These are phyloP conservation scores for Piezodorus guildinii DNA, from an alignment of 1,140 invertebrate genomes.

Conservation along the genomic window DNA sequence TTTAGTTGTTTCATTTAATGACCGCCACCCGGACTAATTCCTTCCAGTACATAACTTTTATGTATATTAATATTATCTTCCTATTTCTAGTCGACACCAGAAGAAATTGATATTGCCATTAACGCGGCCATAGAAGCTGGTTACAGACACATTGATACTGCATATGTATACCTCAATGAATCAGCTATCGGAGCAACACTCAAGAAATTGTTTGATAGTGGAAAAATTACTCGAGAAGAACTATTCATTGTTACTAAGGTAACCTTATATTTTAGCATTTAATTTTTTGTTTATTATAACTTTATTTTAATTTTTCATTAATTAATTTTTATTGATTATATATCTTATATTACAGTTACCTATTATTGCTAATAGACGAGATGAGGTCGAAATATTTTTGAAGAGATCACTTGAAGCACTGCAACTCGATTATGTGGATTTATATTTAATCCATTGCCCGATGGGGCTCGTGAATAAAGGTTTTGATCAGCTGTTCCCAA, in stretches of 20 bases:
- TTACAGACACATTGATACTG: conserved; percentile 74
- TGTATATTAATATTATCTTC: too few relatives aligned
- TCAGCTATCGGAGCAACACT: conserved; percentile 61
- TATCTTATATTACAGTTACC: conserved; percentile 23
- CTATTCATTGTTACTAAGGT: conserved; percentile 75
- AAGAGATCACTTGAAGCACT: conserved; percentile 45
- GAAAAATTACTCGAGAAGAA: conserved; percentile 56
- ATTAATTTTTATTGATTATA: too few relatives aligned
- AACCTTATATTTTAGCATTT: conserved; percentile 5
- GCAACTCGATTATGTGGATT: conserved; percentile 51
- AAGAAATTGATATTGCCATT: conserved; percentile 36
- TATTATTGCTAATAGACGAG: conserved; percentile 37
- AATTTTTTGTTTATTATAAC: too few relatives aligned
- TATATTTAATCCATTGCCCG: conserved; percentile 56
- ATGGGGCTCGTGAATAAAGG: conserved; percentile 29
- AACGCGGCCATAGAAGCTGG: conserved; percentile 46
- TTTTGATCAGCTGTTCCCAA: conserved; percentile 17
- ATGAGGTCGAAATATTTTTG: conserved; percentile 45
- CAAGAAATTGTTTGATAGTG: conserved; percentile 56
- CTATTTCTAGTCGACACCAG: too few relatives aligned
- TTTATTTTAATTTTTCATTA: too few relatives aligned
- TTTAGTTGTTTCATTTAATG: too few relatives aligned
- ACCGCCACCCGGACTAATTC: too few relatives aligned
- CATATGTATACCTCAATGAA: conserved; percentile 72
- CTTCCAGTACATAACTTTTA: too few relatives aligned